A percentile compares a stretch with the other conserved stretches of the same genome.
Evolutionary conservation across 2,797 vertebrate species (phyloP).

Genomic region (Rhinoraja longicauda): DNA sequence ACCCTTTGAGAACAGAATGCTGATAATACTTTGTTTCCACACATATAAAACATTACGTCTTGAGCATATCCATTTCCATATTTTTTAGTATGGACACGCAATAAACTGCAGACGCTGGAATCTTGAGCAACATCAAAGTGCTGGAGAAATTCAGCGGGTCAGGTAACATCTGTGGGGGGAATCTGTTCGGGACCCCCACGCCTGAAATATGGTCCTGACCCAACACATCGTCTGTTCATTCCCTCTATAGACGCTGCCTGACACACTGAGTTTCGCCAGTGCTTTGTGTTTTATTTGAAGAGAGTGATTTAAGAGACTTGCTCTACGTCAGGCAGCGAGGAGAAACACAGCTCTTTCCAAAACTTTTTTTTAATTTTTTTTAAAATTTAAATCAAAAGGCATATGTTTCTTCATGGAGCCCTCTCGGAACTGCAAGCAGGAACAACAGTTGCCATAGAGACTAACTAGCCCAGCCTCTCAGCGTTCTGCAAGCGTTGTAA

Average conservation of each 20-base stretch:
- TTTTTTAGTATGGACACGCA: no score
- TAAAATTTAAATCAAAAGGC: conserved; percentile 57
- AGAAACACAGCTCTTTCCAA: conserved; percentile 53
- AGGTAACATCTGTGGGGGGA: no score
- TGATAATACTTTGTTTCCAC: background rate
- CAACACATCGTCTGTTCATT: no score
- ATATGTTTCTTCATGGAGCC: conserved; percentile 52
- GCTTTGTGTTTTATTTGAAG: background rate
- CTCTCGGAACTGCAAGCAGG: conserved; percentile 56
- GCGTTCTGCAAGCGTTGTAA: conserved; percentile 63
- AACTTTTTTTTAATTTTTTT: conserved; percentile 39
- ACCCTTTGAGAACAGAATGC: background rate
- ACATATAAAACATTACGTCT: background rate
- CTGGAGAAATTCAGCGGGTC: no score
- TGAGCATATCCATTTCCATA: background rate
- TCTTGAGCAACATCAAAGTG: no score
- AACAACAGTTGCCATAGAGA: conserved; percentile 73
- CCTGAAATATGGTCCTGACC: no score
- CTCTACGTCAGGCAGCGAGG: conserved; percentile 49
- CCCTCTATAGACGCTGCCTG: no score
- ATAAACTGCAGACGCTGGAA: no score
- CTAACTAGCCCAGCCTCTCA: conserved; percentile 74
- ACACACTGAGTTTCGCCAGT: no score
- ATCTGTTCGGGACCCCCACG: no score
- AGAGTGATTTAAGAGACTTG: background rate